Evolutionary conservation across 2,113 vertebrate species (phyloP), one percentile per base, ranked within the genome.

Genomic region (Amazona guildingii): DNA sequence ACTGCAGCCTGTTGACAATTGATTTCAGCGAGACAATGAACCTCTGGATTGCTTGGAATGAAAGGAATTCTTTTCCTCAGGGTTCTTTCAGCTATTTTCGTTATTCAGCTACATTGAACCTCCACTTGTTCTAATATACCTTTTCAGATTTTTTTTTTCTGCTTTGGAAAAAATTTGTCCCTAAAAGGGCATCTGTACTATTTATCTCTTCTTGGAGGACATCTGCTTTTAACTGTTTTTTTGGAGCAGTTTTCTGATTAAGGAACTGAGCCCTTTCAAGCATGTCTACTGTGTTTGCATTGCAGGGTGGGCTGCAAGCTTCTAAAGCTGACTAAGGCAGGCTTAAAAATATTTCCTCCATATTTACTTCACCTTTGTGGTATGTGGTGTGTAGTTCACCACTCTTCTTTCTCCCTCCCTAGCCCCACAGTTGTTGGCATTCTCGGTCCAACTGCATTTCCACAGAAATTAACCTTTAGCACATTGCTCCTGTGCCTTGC

Each of bases 11-110:
- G 68, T 24, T 95, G 88, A 79, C 70, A 78, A 88, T 46, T 77
- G 37, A 78, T 75, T 94, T 91, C 81, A 92, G 75, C 77, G 55
- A 89, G 66, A 92, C 88, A 82, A 92, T 84, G 83, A 95, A 84
- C 35, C 62, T 89, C 81, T 79, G 94, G 86, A 95, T 87, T 96
- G 83, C 66, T 64, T 92, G 96, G 93, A 95, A 97, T 94, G 94
- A 95, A 64, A 94, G 84, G 83, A 97, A 96, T 77, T 97, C 86
- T 64, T 85, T 92, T 96, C 96, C 95, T 87, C 80, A 13, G 92
- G 95, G 94, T 92, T 95, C 83, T 79, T 92, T 78, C 83, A 81
- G 33, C 44, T 90, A 7, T 88, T 92, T 90, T 92, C 52, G 77
- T 83, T 86, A 66, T 39, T 88, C 88, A 79, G 39, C 61, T 55